Percentiles rank a stretch among this genome's conserved stretches.
Evolutionary conservation across 2,797 vertebrate species (phyloP).

Genomic region (Malacoraja senta): DNA sequence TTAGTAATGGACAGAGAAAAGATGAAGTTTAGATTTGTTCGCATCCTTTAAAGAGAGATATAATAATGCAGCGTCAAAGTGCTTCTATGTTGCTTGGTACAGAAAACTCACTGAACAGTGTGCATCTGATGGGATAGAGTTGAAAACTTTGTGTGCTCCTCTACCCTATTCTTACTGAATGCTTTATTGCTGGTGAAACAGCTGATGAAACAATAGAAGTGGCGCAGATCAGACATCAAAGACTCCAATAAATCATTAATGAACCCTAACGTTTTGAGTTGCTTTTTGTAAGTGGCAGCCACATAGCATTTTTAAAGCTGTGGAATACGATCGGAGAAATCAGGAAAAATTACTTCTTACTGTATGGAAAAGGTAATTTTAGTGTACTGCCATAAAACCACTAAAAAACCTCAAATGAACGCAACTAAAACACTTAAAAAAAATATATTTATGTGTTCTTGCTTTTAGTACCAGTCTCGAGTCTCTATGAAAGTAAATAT

Average conservation of each 20-base stretch:
- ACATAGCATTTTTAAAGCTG: neutral
- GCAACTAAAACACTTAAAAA: neutral
- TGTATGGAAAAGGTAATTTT: slow-evolving; percentile 8
- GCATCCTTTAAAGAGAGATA: neutral
- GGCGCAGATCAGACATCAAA: slow-evolving; percentile 53
- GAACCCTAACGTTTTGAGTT: slow-evolving; percentile 53
- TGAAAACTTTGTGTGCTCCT: slow-evolving; percentile 36
- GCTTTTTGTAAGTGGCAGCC: slow-evolving; percentile 46
- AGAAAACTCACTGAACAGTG: neutral
- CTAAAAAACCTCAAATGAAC: neutral
- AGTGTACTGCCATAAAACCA: neutral
- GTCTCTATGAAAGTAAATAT: too few species aligned
- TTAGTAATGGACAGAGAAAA: neutral
- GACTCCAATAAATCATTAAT: slow-evolving; percentile 52
- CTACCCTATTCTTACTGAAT: slow-evolving; percentile 41
- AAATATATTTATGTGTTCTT: neutral
- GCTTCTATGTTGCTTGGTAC: neutral
- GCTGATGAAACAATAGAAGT: slow-evolving; percentile 58
- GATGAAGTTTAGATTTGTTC: neutral
- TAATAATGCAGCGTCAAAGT: neutral
- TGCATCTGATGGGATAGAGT: neutral
- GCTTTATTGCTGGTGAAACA: slow-evolving; percentile 49
- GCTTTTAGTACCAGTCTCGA: neutral
- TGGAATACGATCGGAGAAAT: slow-evolving; percentile 10
- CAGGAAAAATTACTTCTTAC: slow-evolving; percentile 3